Percentiles rank a stretch among this genome's conserved stretches.
Evolutionary conservation across 2,888 invertebrate genomes (phyloP).

Genomic region (Escarpia spicata): DNA sequence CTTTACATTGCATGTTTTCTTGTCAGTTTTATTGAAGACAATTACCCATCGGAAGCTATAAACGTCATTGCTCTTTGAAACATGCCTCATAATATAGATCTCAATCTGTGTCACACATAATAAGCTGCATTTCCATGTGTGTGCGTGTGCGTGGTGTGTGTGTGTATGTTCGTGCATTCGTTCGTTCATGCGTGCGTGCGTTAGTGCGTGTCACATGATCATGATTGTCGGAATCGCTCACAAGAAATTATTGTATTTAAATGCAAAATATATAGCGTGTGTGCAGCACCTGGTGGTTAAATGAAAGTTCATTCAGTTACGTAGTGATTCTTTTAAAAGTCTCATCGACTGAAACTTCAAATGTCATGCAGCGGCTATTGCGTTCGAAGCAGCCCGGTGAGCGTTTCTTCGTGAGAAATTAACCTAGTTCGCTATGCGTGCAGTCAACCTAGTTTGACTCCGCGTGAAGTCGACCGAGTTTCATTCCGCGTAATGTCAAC

Average conservation of each 20-base stretch:
- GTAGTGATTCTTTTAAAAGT: background rate
- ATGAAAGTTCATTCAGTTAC: background rate
- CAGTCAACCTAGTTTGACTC: too few species aligned
- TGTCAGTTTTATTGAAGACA: background rate
- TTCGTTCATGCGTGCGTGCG: background rate
- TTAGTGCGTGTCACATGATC: background rate
- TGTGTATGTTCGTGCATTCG: background rate
- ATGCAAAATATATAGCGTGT: background rate
- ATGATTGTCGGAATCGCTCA: background rate
- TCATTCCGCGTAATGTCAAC: too few species aligned
- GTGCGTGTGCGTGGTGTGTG: background rate
- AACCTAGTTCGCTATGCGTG: too few species aligned
- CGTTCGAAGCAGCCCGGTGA: too few species aligned
- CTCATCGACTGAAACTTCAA: background rate
- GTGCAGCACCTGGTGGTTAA: too few species aligned
- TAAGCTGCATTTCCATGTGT: background rate
- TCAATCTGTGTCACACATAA: background rate
- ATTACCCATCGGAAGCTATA: too few species aligned
- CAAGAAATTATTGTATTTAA: background rate
- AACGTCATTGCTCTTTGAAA: too few species aligned
- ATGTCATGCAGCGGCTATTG: too few species aligned
- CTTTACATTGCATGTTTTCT: background rate
- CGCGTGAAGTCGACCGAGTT: too few species aligned
- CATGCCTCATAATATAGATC: background rate
- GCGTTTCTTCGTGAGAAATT: too few species aligned